Percentiles rank a stretch among this genome's conserved stretches.
These are phyloP conservation scores for Scelioninae gen. 1 DNA, from an alignment of 2,888 invertebrate genomes.

Conservation along the genomic window DNA sequence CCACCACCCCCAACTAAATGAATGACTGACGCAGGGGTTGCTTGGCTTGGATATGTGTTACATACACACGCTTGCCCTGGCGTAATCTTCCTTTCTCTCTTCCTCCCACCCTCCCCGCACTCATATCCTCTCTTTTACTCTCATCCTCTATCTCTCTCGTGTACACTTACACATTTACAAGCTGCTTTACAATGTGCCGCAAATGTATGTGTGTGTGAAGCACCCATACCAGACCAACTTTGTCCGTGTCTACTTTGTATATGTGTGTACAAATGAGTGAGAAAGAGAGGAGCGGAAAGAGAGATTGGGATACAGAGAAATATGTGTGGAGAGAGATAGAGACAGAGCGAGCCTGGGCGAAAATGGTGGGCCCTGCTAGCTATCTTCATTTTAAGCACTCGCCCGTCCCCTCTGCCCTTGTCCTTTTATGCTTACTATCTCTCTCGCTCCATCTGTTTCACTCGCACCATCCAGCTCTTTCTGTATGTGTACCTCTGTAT, in stretches of 20 bases:
- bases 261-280: constrained; percentile 45
- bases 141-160: constrained; percentile 50
- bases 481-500: constrained; percentile 5
- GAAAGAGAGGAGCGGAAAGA: constrained; percentile 32
- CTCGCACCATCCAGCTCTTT: constrained; percentile 15
- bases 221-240: too few species aligned
- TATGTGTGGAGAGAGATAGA: constrained; percentile 35
- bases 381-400: constrained; percentile 85
- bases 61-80: constrained; percentile 52
- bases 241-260: constrained; percentile 21
- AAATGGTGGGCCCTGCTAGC: constrained; percentile 86
- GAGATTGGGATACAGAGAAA: constrained; percentile 35
- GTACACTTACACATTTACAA: constrained; percentile 16
- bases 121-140: too few species aligned
- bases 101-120: too few species aligned
- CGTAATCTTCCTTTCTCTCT: constrained; percentile 61
- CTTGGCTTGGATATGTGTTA: constrained; percentile 63
- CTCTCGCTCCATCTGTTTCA: constrained; percentile 32
- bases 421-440: constrained; percentile 73
- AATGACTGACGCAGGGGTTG: constrained; percentile 83
- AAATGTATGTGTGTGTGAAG: constrained; percentile 48
- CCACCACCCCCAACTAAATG: constrained; percentile 85
- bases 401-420: constrained; percentile 76
- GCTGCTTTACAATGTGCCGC: not conserved
- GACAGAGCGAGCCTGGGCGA: constrained; percentile 74